phyloP scores from a whole-genome alignment of 1,140 invertebrate genomes.

The Propsilocerus akamusi region DNA sequence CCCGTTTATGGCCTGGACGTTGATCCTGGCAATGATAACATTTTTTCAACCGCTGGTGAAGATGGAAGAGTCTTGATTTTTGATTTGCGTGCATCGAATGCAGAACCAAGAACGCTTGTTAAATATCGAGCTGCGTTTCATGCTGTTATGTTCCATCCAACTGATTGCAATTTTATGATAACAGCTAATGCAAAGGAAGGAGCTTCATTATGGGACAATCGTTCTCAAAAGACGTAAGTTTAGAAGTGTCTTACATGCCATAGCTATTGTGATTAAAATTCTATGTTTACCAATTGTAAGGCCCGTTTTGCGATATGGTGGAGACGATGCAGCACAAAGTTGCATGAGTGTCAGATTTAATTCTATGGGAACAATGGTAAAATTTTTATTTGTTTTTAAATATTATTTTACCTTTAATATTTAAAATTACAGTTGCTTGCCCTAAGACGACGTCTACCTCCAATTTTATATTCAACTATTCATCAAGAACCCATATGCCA shows the following conservation, averaged over 20 bases:
- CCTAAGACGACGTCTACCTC: constrained; percentile 60
- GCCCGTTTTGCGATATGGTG: constrained; percentile 48
- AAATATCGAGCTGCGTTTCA: constrained; percentile 60
- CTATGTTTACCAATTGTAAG: constrained; percentile 22
- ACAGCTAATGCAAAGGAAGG: constrained; percentile 83
- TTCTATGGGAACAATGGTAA: constrained; percentile 46
- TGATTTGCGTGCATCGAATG: constrained; percentile 30
- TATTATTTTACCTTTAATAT: too few species aligned
- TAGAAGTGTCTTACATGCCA: not conserved
- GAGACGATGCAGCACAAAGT: constrained; percentile 44
- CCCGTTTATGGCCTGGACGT: constrained; percentile 77
- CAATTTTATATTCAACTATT: constrained; percentile 58
- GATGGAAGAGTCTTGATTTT: constrained; percentile 73
- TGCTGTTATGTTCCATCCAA: constrained; percentile 78
- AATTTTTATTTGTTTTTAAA: too few species aligned
- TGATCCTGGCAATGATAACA: constrained; percentile 61
- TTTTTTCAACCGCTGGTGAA: constrained; percentile 79
- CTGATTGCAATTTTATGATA: constrained; percentile 58
- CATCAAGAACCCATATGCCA: constrained; percentile 50
- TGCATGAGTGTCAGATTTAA: constrained; percentile 88
- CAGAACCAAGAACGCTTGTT: constrained; percentile 29
- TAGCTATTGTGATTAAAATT: not conserved
- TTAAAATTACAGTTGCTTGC: too few species aligned
- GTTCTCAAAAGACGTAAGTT: constrained; percentile 61
- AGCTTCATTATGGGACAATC: constrained; percentile 71